phyloP scores from a whole-genome alignment of 2,113 vertebrate genomes.

The Murina feae region DNA sequence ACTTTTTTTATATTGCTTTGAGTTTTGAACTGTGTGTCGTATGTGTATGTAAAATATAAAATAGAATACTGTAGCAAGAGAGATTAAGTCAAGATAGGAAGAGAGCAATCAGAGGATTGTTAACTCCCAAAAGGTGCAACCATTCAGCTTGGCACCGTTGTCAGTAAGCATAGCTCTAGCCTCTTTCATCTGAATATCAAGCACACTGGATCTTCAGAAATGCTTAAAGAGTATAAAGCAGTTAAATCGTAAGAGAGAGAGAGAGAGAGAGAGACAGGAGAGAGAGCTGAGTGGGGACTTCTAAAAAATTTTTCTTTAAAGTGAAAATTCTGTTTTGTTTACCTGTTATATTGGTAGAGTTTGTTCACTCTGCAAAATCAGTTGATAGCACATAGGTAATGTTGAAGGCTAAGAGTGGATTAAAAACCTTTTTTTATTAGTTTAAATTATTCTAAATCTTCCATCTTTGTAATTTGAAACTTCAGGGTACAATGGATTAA shows the following conservation, averaged over 20 bases:
- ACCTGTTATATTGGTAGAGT: not conserved
- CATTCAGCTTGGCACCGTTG: not conserved
- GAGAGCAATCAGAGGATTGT: not conserved
- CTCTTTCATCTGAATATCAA: not conserved
- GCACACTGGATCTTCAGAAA: not conserved
- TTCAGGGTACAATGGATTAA: not conserved
- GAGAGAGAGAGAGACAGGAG: too few relatives aligned
- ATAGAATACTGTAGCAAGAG: not conserved
- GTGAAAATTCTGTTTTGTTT: not conserved
- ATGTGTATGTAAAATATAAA: not conserved
- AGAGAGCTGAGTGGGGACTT: not conserved
- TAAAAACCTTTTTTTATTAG: not conserved
- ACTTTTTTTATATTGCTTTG: constrained; percentile 13
- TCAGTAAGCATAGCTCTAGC: not conserved
- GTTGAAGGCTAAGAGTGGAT: not conserved
- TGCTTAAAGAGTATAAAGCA: not conserved
- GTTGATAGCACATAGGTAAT: not conserved
- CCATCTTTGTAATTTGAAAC: not conserved
- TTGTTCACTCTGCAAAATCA: not conserved
- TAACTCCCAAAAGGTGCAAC: not conserved
- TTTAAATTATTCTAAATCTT: not conserved
- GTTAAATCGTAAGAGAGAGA: not conserved
- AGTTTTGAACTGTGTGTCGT: not conserved
- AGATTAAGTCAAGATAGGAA: not conserved
- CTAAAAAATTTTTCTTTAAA: not conserved